Evolutionary conservation across 2,797 vertebrate genomes (phyloP), one percentile per base, ranked within the genome.

Genomic region (Semaprochilodus insignis): DNA sequence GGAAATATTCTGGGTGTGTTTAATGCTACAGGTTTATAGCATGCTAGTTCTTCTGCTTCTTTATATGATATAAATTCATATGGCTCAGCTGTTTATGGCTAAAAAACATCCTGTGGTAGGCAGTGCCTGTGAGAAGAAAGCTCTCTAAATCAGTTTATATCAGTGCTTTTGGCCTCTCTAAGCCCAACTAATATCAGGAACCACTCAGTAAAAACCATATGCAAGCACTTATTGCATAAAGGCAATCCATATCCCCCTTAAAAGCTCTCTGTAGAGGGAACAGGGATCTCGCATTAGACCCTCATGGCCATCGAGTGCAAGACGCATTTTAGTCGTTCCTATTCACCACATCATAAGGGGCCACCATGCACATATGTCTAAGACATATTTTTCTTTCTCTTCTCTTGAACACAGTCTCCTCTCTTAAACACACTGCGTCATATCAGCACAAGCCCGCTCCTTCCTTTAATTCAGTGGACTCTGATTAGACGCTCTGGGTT

Each of bases 391-490:
- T 55, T 54, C 25, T 75, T 77, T 69, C 19, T 69, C 44, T 74
- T 85, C 70, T 19, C 25, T 27, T 74, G 48, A 27, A 34, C 31
- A 78, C 31, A 27, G 19, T 66, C 15, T 44, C 44, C 78, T 81
- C 75, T 19, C 21, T n/a, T 69, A 21, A 27, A 48, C 34, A 75
- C 60, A 48, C 8, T 74, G 60, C 59, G 60, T 83, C 81, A 79
- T 54, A 55, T 78, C 52, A 59, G 84, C 70, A 63, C 76, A 80
- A 78, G 69, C 69, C 73, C 79, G 81, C 69, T 72, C 72, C 34
- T 69, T 81, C 75, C 74, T 84, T 84, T 83, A 84, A 84, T 87
- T 88, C 51, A 81, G 81, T 83, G 80, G 85, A 80, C 75, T 88
- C 57, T 69, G 85, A 88, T 87, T 79, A 83, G 83, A 84, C 78